Evolutionary conservation across 1,140 invertebrate species (phyloP).

Genomic region (Rhizoglyphus robini): DNA sequence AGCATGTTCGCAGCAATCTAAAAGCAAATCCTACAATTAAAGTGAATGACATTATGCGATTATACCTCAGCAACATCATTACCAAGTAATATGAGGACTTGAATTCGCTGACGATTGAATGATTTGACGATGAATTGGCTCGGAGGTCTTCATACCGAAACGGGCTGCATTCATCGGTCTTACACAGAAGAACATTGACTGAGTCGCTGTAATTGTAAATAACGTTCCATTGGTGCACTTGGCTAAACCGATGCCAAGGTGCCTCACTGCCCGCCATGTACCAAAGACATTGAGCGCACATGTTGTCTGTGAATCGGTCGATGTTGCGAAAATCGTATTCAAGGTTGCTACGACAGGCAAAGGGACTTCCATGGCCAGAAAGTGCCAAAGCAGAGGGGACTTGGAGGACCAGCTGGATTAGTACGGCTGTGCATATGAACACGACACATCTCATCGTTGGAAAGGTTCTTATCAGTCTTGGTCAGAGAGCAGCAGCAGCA

Average conservation of each 20-base stretch:
- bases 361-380: too few species aligned
- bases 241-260: background rate
- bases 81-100: conserved; percentile 11
- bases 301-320: conserved; percentile 17
- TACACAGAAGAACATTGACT: conserved; percentile 12
- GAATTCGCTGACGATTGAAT: conserved; percentile 13
- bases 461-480: too few species aligned
- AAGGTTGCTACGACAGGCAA: conserved; percentile 11
- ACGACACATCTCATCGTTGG: too few species aligned
- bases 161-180: background rate
- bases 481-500: too few species aligned
- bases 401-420: too few species aligned
- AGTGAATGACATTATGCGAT: background rate
- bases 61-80: background rate
- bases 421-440: too few species aligned
- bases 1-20: conserved; percentile 20
- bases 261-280: conserved; percentile 18
- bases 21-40: conserved; percentile 16
- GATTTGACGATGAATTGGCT: background rate
- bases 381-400: too few species aligned
- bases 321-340: conserved; percentile 14
- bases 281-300: conserved; percentile 23
- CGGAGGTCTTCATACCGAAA: background rate
- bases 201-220: conserved; percentile 10
- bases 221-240: conserved; percentile 4